Evolutionary conservation across 2,113 vertebrate genomes (phyloP).

Genomic region (Microcebus tavaratra): DNA sequence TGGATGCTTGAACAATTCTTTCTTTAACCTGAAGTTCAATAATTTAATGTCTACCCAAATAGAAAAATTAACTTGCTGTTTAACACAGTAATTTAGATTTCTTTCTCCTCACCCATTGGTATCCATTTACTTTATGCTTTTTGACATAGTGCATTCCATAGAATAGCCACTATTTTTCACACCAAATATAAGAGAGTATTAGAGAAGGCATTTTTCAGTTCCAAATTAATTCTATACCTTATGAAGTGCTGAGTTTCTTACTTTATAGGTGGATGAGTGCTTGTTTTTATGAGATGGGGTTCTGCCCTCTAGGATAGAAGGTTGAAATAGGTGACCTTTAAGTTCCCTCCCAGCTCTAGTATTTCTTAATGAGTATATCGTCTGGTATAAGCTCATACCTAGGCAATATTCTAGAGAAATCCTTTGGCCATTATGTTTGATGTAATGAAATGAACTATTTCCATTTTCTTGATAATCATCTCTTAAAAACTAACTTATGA

Average conservation of each 20-base stretch:
- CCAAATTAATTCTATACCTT: background rate
- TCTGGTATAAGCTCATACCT: background rate
- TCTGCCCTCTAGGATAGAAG: background rate
- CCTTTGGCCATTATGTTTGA: background rate
- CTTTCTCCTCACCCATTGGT: background rate
- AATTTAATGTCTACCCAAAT: background rate
- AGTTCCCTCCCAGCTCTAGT: background rate
- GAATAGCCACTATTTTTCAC: background rate
- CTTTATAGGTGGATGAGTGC: background rate
- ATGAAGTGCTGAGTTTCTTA: background rate
- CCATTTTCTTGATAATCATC: background rate
- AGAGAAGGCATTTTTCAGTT: background rate
- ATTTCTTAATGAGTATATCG: background rate
- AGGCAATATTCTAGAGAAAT: background rate
- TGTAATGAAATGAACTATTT: background rate
- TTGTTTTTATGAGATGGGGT: background rate
- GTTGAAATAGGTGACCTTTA: background rate
- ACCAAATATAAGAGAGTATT: background rate
- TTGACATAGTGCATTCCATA: background rate
- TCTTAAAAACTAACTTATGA: background rate
- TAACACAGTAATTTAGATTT: background rate
- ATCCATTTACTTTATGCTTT: background rate
- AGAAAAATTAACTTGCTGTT: background rate
- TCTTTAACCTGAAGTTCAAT: conserved; percentile 26
- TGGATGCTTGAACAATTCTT: background rate